A percentile compares a stretch with the other conserved stretches of the same genome.
These are phyloP conservation scores for Pogonomyrmex californicus DNA, from an alignment of 1,140 invertebrate species.

Conservation along the genomic window DNA sequence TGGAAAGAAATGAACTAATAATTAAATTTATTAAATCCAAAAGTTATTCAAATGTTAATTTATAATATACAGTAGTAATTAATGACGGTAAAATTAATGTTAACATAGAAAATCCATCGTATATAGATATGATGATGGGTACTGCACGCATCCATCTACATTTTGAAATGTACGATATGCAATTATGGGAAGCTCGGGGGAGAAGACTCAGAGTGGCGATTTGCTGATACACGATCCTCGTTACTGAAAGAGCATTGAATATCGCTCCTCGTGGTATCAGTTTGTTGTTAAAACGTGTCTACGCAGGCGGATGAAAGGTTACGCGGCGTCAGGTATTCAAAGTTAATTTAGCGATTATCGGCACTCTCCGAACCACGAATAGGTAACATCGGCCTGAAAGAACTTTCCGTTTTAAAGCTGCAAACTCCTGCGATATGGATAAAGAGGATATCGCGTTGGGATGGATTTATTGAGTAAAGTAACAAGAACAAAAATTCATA, in stretches of 20 bases:
- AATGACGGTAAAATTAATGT: constrained; percentile 28
- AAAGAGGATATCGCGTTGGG: constrained; percentile 61
- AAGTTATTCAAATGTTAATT: constrained; percentile 35
- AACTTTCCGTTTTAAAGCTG: constrained; percentile 66
- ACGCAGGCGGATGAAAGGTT: constrained; percentile 66
- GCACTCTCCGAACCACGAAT: constrained; percentile 68
- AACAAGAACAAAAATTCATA: constrained; percentile 11
- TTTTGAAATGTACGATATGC: constrained; percentile 66
- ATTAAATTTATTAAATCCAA: neutral
- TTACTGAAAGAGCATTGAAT: constrained; percentile 54
- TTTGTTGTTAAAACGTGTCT: constrained; percentile 76
- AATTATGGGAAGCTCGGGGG: constrained; percentile 61
- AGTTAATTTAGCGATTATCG: constrained; percentile 80
- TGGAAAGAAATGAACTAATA: neutral
- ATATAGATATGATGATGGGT: neutral
- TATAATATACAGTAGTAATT: neutral
- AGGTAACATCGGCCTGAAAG: constrained; percentile 62
- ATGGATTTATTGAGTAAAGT: constrained; percentile 47
- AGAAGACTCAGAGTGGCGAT: constrained; percentile 55
- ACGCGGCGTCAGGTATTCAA: constrained; percentile 71
- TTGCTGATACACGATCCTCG: constrained; percentile 64
- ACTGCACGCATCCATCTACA: constrained; percentile 21
- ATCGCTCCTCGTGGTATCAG: constrained; percentile 67
- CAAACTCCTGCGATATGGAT: constrained; percentile 58
- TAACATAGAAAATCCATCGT: constrained; percentile 27